phyloP scores from a whole-genome alignment of 1,140 invertebrate species.

The Platorchestia sp. region DNA sequence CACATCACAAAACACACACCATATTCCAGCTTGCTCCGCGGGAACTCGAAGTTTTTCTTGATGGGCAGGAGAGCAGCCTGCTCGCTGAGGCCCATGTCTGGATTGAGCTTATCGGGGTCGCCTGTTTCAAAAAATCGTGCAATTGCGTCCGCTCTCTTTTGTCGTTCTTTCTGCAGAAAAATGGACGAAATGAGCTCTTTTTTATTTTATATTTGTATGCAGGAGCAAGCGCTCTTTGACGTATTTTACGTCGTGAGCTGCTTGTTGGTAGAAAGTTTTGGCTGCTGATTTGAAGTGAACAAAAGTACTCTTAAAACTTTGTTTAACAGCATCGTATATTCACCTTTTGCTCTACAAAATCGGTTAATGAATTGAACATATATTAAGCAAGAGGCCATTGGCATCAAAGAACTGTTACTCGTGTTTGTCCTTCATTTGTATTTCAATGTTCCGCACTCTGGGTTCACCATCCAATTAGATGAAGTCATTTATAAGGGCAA shows the following conservation, averaged over 20 bases:
- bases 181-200: neutral
- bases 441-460: no score
- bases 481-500: no score
- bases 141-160: neutral
- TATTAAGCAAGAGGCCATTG: no score
- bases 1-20: no score
- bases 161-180: neutral
- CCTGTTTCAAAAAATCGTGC: slow-evolving; percentile 80
- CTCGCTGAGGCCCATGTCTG: slow-evolving; percentile 88
- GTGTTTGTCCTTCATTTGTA: no score
- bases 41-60: slow-evolving; percentile 91
- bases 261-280: neutral
- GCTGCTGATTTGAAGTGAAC: neutral
- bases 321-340: neutral
- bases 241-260: no score
- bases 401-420: no score
- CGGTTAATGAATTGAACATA: no score
- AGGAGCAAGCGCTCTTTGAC: neutral
- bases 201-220: neutral
- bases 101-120: slow-evolving; percentile 85
- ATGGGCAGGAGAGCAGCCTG: slow-evolving; percentile 94
- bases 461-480: no score
- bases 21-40: slow-evolving; percentile 84
- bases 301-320: neutral
- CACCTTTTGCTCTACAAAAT: no score